Percentiles rank a stretch among this genome's conserved stretches.
These are phyloP conservation scores for Phoeniculus purpureus DNA, from an alignment of 2,797 vertebrate genomes.

Conservation along the genomic window DNA sequence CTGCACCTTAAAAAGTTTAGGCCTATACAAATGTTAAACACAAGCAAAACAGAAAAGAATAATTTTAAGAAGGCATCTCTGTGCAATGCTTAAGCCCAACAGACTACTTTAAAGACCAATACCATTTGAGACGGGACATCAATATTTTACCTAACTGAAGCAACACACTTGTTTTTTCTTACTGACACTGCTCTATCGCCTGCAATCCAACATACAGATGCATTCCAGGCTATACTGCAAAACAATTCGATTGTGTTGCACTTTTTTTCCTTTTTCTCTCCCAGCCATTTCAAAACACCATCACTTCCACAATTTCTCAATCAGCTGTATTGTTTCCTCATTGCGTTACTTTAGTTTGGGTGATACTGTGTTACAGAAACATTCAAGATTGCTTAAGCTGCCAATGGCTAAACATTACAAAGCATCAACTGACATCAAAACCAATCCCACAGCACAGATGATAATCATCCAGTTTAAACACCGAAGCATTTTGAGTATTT, in stretches of 20 bases:
- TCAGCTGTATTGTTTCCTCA: constrained; percentile 58
- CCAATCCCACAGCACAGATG: neutral
- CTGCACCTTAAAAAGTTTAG: neutral
- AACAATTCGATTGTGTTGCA: neutral
- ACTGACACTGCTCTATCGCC: neutral
- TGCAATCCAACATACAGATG: neutral
- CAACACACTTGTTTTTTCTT: neutral
- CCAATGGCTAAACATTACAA: neutral
- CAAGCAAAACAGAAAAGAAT: neutral
- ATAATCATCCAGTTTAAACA: neutral
- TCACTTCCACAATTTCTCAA: constrained; percentile 72
- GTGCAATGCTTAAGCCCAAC: neutral
- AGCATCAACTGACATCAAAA: neutral
- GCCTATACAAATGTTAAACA: neutral
- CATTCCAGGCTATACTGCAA: neutral
- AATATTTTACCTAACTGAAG: neutral
- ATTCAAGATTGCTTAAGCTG: constrained; percentile 9
- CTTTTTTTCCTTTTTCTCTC: neutral
- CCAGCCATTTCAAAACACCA: constrained; percentile 61
- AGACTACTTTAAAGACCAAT: neutral
- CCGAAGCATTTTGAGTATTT: accelerated
- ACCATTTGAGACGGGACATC: neutral
- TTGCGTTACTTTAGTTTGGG: constrained; percentile 39
- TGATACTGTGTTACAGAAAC: constrained; percentile 29
- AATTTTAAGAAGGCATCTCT: neutral